phyloP scores from a whole-genome alignment of 2,113 vertebrate genomes.

The Octodon degus region DNA sequence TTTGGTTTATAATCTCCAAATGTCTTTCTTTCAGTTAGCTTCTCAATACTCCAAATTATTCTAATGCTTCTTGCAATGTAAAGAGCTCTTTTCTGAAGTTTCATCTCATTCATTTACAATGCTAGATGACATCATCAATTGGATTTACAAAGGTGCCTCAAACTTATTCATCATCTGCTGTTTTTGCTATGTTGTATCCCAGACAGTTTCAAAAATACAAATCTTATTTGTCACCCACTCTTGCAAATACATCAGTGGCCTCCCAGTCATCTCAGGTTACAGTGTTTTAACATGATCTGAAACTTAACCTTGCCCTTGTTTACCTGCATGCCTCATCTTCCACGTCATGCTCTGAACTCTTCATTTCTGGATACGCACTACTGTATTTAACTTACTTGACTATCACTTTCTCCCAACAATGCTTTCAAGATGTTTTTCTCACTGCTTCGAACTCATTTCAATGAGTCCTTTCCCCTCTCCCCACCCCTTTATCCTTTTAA shows the following conservation, averaged over 20 bases:
- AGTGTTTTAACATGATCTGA: not conserved
- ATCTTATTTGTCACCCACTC: not conserved
- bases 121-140: not conserved
- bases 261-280: not conserved
- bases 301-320: not conserved
- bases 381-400: not conserved
- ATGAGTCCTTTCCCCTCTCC: not conserved
- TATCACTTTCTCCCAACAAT: not conserved
- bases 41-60: not conserved
- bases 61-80: not conserved
- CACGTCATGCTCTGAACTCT: not conserved
- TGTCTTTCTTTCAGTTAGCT: not conserved
- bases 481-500: not conserved
- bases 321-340: not conserved
- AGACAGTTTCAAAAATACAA: not conserved
- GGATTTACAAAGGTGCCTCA: not conserved
- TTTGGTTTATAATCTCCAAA: not conserved
- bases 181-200: not conserved
- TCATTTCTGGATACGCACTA: not conserved
- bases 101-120: not conserved
- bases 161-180: not conserved
- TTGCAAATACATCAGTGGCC: not conserved
- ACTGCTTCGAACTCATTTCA: not conserved
- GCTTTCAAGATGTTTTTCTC: not conserved
- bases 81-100: not conserved